A percentile compares a stretch with the other conserved stretches of the same genome.
phyloP scores from a whole-genome alignment of 1,140 invertebrate species.

The Camponotus pennsylvanicus region DNA sequence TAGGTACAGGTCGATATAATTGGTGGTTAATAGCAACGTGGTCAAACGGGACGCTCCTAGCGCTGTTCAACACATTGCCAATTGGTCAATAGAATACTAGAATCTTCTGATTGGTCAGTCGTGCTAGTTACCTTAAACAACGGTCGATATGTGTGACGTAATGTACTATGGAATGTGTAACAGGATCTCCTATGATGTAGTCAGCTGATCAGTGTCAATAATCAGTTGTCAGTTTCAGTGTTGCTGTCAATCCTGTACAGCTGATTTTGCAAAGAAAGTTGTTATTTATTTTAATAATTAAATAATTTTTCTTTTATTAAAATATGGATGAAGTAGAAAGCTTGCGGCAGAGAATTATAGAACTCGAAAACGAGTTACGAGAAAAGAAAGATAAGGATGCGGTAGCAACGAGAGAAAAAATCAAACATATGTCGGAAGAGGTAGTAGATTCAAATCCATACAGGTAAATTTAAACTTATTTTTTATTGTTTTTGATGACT shows the following conservation, averaged over 20 bases:
- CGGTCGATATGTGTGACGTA: no score
- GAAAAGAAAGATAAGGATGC: constrained; percentile 82
- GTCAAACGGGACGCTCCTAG: no score
- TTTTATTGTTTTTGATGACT: background rate
- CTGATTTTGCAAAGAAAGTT: background rate
- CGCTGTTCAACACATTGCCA: no score
- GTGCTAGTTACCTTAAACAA: no score
- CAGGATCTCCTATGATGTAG: no score
- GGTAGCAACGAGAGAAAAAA: constrained; percentile 84
- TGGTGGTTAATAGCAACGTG: no score
- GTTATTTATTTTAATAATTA: background rate
- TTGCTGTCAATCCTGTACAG: background rate
- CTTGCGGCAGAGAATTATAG: constrained; percentile 84
- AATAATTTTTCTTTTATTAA: constrained; percentile 8
- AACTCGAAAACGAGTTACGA: constrained; percentile 87
- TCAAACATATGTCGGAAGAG: constrained; percentile 91
- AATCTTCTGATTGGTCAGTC: no score
- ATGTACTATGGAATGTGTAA: no score
- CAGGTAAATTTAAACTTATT: constrained; percentile 88
- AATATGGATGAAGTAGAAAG: constrained; percentile 74
- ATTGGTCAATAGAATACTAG: no score
- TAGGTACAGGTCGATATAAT: no score
- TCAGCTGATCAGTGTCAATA: no score
- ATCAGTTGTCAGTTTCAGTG: no score
- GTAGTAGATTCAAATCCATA: constrained; percentile 99